Evolutionary conservation across 2,888 invertebrate genomes (phyloP), one percentile per base, ranked within the genome.

Genomic region (Cyrtodaria siliqua): DNA sequence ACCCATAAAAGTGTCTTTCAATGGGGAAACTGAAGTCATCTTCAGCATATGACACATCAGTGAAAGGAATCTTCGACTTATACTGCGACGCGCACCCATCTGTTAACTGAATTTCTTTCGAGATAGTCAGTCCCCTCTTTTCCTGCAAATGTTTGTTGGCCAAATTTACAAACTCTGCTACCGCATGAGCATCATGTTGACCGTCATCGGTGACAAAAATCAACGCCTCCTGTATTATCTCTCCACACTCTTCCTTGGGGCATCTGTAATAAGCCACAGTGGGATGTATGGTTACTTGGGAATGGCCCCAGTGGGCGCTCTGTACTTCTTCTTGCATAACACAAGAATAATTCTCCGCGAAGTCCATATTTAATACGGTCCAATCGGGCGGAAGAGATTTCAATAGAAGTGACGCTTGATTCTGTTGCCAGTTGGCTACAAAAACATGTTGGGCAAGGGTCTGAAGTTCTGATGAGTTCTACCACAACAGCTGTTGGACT

Each of bases 281-380:
- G 4, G 33, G 33, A 12, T 33, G 33, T 1, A 79, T 53, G 1
- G 62, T 62, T 2, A 74, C 55, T 20, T 66, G 69, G 1, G 50
- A 50, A 27, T 74, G 66, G 3, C 38, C 42, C 66, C 69, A 79
- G 29, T 67, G 63, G 26, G 70, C 63, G 42, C 62, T 62, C 20
- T 74, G 66, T n/a, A 70, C 59, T 50, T 74, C 63, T 20, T 79
- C 49, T 44, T 79, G 79, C 18, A 47, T 56, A 14, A 50, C 50
- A 27, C 73, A 66, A 1, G 56, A 26, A 20, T 62, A 74, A 57
- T 74, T 79, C 38, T 79, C 74, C 3, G 79, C 60, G 57, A 74
- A 74, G 56, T 78, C 78, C 26, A 78, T 42, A 20, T 59, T 66
- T 29, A 69, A 14, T 14, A 69, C 38, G 16, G 55, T 56, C 56